Evolutionary conservation across 2,797 vertebrate genomes (phyloP), one percentile per base, ranked within the genome.

Genomic region (Paramormyrops hopkinsi): DNA sequence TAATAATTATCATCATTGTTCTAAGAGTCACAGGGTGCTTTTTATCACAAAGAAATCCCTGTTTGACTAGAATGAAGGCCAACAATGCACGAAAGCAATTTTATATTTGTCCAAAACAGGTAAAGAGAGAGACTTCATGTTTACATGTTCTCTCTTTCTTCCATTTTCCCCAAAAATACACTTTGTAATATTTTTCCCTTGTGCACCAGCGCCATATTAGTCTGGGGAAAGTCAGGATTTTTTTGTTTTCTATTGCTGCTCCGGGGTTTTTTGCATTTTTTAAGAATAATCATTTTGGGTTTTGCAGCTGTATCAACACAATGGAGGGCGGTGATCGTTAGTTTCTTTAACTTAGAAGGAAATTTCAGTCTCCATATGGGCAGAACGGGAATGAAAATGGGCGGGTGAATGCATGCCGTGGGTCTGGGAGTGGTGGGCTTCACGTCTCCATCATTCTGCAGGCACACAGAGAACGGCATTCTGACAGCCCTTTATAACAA

Each of bases 321-420:
- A 19, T 11, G 37, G 76, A n/a, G 8, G 41, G 54, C 25, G 9
- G 84, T 3, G 19, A n/a, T 5, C 22, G 25, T 33, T 62, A 53
- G 79, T 29, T 50, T 53, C 33, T 25, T 62, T 22, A 17, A 48
- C 9, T 12, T 14, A 7, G 62, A 73, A 25, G n/a, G n/a, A 53
- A 51, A 85, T 65, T 37, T 50, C 56, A 19, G 46, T 48, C 62
- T 83, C 37, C 83, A 44, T 56, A 41, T 86, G 65, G 17, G 8
- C 46, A 22, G 82, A 59, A 86, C 62, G 48, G 56, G 65, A 73
- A 89, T 53, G 50, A 59, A 86, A 46, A 53, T 44, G 88, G 53
- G 44, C 3, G 83, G 37, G 41, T 46, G 41, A 9, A 79, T 41
- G 7, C n/a, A 2, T 46, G 41, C 17, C 37, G 6, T 0, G 41